These are phyloP conservation scores for Crocodylus rhombifer DNA, from an alignment of 2,797 vertebrate genomes.

Conservation along the genomic window DNA sequence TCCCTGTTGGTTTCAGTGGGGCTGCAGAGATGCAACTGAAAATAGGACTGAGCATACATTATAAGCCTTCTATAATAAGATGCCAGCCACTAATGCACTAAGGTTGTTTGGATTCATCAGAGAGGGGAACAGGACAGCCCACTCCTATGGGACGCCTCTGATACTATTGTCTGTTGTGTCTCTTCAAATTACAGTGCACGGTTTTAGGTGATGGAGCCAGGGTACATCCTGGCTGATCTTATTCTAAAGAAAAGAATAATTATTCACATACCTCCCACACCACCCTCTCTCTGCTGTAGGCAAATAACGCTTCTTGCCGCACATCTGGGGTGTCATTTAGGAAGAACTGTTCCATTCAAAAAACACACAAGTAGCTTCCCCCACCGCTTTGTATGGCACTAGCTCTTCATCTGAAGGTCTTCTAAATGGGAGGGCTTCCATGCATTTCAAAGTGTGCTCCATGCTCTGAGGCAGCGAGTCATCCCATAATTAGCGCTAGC, in stretches of 20 bases:
- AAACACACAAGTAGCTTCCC: not conserved
- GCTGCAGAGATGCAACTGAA: not conserved
- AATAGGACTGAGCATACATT: not conserved
- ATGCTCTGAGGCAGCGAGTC: not conserved
- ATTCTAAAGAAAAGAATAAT: not conserved
- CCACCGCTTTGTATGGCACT: not conserved
- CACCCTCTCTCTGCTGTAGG: not conserved
- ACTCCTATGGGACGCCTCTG: not conserved
- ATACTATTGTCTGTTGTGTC: constrained; percentile 7
- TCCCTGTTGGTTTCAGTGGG: not conserved
- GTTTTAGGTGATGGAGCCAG: not conserved
- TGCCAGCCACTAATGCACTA: not conserved
- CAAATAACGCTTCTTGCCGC: not conserved
- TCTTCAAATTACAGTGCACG: not conserved
- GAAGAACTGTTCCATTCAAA: not conserved
- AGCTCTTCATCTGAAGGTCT: not conserved
- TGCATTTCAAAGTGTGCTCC: not conserved
- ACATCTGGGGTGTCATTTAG: not conserved
- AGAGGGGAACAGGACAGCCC: not conserved
- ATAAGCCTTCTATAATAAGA: constrained; percentile 13
- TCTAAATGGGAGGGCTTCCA: not conserved
- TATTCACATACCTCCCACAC: not conserved
- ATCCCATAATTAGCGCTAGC: not conserved
- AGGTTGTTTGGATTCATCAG: not conserved
- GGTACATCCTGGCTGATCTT: not conserved